Base-by-base conservation (phyloP, 2,888 invertebrate genomes). In the Athalia circularis region DNA sequence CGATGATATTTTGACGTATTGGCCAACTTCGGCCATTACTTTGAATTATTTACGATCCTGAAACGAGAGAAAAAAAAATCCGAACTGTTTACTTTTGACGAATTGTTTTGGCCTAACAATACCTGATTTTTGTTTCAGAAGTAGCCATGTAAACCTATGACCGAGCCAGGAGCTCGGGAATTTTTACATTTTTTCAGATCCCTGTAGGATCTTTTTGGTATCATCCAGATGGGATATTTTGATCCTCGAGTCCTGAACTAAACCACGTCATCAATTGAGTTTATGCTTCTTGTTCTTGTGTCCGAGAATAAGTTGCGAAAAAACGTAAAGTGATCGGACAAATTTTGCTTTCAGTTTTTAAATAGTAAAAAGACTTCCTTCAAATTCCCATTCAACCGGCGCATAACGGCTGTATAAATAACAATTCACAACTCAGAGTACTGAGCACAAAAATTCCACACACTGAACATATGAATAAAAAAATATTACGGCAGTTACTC, bases 1-100 rank as follows among this genome's bases (percentile, higher is more conserved):
- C 64, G 79, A 80, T 81, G 84, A 82, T 83, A 84, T 84, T 82
- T 84, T 83, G 84, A 72, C 80, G 81, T 81, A 70, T 79, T 81
- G 80, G 78, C 78, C 48, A 77, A 79, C 79, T 79, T 65, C 72
- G 64, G 64, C 78, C 82, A 76, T 65, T 43, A 70, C 54, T 74
- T 50, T 67, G 74, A 78, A 81, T 85, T 85, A 84, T 85, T 85
- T 84, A 84, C 83, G 80, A 79, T 57, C 59, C 45, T 62, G 4
- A 48, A 1, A 62, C 13, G 62, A 8, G 50, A 9, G 59, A 48
- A 64, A 43, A 1, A 5, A 43, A n/a, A 5, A 15, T 62, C 13
- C 50, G 7, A 75, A 64, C 62, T 62, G 61, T 64, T 75, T 72
- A 57, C 11, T 75, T 64, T 48, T 64, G 75, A 75, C 61, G 75